Evolutionary conservation across 1,140 invertebrate species (phyloP), one percentile per base, ranked within the genome.

Genomic region (Apis laboriosa): DNA sequence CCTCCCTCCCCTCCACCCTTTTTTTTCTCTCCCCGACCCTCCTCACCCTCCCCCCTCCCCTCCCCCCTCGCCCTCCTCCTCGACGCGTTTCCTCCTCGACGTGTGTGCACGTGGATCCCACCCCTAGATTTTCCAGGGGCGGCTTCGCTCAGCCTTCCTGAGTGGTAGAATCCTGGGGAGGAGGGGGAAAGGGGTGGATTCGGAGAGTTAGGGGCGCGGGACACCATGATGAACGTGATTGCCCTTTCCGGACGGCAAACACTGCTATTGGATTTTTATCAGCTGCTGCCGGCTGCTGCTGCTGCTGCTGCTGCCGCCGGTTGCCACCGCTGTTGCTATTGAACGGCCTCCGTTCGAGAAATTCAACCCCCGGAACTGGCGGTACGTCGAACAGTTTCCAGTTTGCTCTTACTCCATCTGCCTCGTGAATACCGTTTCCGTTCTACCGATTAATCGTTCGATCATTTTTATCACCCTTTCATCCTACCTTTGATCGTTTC

Each of bases 221-320:
- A 91, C 91, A 90, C 90, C 91, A 91, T 92, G 90, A 91, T 90
- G 92, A 93, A 92, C 92, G 92, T 93, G 92, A 93, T 93, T 93
- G 92, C 92, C 92, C 92, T 92, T 92, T 93, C 91, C 91, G 91
- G 88, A 91, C 85, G 89, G 90, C 92, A 93, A 93, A 93, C 91
- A 93, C 92, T 70, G 82, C 92, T 92, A 89, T 92, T 92, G 91
- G 92, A 93, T 93, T 93, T 93, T 93, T 93, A 90, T 90, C 89
- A 90, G 89, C 86, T 84, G 84, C 86, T 84, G 71, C 75, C 61
- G 79, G 34, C n/a, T 34, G 34, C 1, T 34, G 34, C 1, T 34
- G 34, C 1, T 2, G 34, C 83, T 17, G 74, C n/a, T 61, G 87
- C 82, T 81, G 84, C 84, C 80, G 71, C 13, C 55, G n/a, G 84